A percentile compares a stretch with the other conserved stretches of the same genome.
Evolutionary conservation across 2,888 invertebrate genomes (phyloP).

Genomic region (Ectobius pallidus): DNA sequence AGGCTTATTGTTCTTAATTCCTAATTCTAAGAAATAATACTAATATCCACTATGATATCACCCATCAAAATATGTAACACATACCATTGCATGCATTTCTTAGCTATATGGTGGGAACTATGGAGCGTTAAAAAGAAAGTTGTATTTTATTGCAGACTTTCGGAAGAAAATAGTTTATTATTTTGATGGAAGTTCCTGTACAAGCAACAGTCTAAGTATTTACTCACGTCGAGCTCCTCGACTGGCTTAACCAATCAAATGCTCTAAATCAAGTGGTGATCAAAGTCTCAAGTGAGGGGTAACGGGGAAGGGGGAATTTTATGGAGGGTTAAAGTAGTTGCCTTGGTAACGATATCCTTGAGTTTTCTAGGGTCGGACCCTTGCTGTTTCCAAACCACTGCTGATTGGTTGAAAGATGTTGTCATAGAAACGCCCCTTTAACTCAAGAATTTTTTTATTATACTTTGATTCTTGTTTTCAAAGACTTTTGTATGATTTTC

Average conservation of each 20-base stretch:
- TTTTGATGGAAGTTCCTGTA: background rate
- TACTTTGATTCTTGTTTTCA: slow-evolving; percentile 8
- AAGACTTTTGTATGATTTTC: slow-evolving; percentile 13
- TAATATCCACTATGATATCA: too few species aligned
- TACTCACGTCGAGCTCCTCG: slow-evolving; percentile 1
- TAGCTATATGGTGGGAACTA: too few species aligned
- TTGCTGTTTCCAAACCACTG: slow-evolving; percentile 22
- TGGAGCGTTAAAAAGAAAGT: too few species aligned
- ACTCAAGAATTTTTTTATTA: slow-evolving; percentile 20
- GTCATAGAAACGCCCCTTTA: slow-evolving; percentile 50
- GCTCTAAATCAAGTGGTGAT: slow-evolving; percentile 30
- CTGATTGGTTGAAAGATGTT: slow-evolving; percentile 43
- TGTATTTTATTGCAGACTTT: too few species aligned
- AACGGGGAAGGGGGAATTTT: slow-evolving; percentile 21
- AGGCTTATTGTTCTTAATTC: too few species aligned
- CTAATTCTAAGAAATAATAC: too few species aligned
- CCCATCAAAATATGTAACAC: too few species aligned
- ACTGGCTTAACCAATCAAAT: slow-evolving; percentile 34
- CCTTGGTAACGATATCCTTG: slow-evolving; percentile 30
- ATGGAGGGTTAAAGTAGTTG: slow-evolving; percentile 21
- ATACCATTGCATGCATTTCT: too few species aligned
- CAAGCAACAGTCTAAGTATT: background rate
- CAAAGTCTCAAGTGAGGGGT: slow-evolving; percentile 19
- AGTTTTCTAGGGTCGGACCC: slow-evolving; percentile 21
- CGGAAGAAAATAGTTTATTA: too few species aligned